Conservation (phyloP, 1,140 invertebrate genomes). For the Euwallacea fornicatus region DNA sequence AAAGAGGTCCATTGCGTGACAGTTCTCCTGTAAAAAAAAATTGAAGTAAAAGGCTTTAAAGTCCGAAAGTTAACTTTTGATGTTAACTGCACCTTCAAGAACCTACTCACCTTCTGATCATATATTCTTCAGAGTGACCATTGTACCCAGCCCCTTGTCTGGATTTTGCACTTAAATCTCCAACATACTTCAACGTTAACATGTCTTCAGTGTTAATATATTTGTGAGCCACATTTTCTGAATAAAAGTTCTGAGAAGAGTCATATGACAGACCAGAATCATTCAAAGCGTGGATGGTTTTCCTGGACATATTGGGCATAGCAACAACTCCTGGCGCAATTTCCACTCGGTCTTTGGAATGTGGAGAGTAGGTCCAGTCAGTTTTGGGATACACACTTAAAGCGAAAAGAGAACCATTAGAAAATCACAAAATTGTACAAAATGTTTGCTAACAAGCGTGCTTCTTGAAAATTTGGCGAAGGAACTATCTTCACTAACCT, state of each 20-base stretch:
- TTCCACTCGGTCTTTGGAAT: conserved; percentile 74
- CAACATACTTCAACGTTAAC: too few relatives aligned
- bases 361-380: conserved; percentile 76
- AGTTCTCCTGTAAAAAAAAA: conserved; percentile 16
- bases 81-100: background rate
- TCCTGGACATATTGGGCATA: conserved; percentile 81
- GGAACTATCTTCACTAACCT: too few relatives aligned
- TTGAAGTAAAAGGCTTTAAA: conserved; percentile 4
- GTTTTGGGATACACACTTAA: conserved; percentile 76
- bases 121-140: conserved; percentile 34
- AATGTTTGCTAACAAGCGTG: too few relatives aligned
- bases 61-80: conserved; percentile 7
- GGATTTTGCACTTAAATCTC: too few relatives aligned
- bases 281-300: conserved; percentile 54
- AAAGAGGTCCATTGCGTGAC: conserved; percentile 20
- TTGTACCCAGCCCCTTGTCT: too few relatives aligned
- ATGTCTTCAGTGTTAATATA: conserved; percentile 44
- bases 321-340: conserved; percentile 74
- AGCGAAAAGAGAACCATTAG: background rate
- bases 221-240: conserved; percentile 42
- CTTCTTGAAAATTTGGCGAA: too few relatives aligned
- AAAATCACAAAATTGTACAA: too few relatives aligned
- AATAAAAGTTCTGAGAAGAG: conserved; percentile 18
- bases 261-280: conserved; percentile 5
- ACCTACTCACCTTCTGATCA: conserved; percentile 23